Percentiles rank a stretch among this genome's conserved stretches.
phyloP scores from a whole-genome alignment of 2,113 vertebrate species.

The Prunella himalayana region DNA sequence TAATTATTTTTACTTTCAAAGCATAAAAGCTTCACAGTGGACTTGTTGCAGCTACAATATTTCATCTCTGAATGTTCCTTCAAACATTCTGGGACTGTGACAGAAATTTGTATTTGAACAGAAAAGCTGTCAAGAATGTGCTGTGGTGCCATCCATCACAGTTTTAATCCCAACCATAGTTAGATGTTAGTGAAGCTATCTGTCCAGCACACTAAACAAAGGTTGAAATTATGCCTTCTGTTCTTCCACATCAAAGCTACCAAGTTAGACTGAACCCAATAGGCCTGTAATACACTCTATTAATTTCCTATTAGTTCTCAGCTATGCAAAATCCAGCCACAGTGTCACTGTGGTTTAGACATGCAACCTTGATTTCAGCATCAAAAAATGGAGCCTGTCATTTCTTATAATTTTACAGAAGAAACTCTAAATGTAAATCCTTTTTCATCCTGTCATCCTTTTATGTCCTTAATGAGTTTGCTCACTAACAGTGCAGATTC shows the following conservation, averaged over 20 bases:
- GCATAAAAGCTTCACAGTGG: constrained; percentile 69
- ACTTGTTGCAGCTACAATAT: constrained; percentile 71
- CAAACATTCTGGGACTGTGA: constrained; percentile 68
- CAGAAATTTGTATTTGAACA: constrained; percentile 84
- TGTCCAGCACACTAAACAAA: constrained; percentile 76
- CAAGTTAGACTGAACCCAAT: constrained; percentile 59
- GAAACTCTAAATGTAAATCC: constrained; percentile 76
- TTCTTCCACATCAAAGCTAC: constrained; percentile 70
- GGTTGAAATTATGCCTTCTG: constrained; percentile 75
- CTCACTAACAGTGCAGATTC: constrained; percentile 69
- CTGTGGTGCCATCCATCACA: constrained; percentile 73
- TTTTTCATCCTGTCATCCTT: constrained; percentile 76
- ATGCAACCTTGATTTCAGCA: constrained; percentile 67
- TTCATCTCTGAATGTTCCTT: constrained; percentile 75
- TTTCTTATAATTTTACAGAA: constrained; percentile 74
- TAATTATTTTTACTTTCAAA: constrained; percentile 79
- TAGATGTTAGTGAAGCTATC: constrained; percentile 66
- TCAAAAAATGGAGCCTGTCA: constrained; percentile 74
- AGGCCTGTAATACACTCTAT: constrained; percentile 73
- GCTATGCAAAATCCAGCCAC: constrained; percentile 61
- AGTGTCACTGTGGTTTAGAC: constrained; percentile 67
- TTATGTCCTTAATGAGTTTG: constrained; percentile 78
- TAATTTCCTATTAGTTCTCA: constrained; percentile 77
- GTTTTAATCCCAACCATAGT: constrained; percentile 74
- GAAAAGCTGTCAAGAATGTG: constrained; percentile 76